Conservation (phyloP, 2,797 vertebrate genomes). For the Columba guinea region DNA sequence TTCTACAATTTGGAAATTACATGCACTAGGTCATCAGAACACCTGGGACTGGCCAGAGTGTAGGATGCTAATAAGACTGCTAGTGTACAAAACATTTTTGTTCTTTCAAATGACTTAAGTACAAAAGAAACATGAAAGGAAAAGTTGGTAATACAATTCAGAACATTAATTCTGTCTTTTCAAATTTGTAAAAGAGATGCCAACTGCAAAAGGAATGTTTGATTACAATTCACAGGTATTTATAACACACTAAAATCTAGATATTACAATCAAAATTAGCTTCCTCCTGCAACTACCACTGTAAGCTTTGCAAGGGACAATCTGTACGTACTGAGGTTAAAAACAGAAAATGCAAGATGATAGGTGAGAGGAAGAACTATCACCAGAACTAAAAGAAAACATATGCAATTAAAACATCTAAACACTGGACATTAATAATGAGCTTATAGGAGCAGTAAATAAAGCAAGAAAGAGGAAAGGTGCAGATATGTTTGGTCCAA, state of each 20-base stretch:
- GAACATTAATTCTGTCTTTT: not conserved
- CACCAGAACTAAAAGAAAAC: not conserved
- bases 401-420: not conserved
- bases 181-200: not conserved
- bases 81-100: not conserved
- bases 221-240: not conserved
- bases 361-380: fast-evolving
- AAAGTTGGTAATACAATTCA: not conserved
- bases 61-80: not conserved
- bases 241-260: not conserved
- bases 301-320: not conserved
- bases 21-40: not conserved
- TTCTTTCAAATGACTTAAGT: not conserved
- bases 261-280: not conserved
- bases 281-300: not conserved
- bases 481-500: not conserved
- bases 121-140: not conserved
- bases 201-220: not conserved
- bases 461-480: not conserved
- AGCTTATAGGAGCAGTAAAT: not conserved
- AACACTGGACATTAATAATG: not conserved
- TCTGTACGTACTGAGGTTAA: fast-evolving
- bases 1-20: not conserved
- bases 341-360: not conserved
- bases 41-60: not conserved